Percentiles rank a stretch among this genome's conserved stretches.
phyloP scores from a whole-genome alignment of 2,888 invertebrate genomes.

The Drosophila gaucha region DNA sequence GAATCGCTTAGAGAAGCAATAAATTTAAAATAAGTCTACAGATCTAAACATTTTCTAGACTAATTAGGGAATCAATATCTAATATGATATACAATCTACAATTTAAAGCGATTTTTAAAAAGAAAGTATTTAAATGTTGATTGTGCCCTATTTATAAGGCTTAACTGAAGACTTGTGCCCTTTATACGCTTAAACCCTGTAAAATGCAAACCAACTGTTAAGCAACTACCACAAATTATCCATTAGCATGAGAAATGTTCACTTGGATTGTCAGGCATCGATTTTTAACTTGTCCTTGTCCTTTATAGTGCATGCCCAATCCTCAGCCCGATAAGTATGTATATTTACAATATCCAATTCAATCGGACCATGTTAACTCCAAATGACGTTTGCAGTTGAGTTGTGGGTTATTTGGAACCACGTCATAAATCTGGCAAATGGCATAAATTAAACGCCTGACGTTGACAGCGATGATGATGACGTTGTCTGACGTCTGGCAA shows the following conservation, averaged over 20 bases:
- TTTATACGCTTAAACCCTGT: background rate
- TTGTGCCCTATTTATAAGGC: background rate
- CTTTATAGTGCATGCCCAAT: background rate
- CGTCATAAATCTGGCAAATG: constrained; percentile 53
- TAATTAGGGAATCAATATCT: background rate
- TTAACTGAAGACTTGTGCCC: background rate
- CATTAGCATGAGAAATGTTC: constrained; percentile 41
- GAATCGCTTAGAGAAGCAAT: background rate
- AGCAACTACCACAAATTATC: constrained; percentile 29
- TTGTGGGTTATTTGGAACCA: constrained; percentile 13
- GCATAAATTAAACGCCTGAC: constrained; percentile 46
- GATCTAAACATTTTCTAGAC: too few species aligned
- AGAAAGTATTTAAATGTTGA: background rate
- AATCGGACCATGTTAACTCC: constrained; percentile 5
- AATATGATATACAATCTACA: too few species aligned
- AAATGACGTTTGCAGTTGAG: constrained; percentile 26
- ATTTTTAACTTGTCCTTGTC: constrained; percentile 26
- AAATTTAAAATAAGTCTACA: too few species aligned
- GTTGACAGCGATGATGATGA: constrained; percentile 40
- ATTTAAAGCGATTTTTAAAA: too few species aligned
- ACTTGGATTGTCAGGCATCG: constrained; percentile 38
- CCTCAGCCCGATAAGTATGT: background rate
- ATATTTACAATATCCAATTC: background rate
- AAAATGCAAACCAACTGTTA: background rate
- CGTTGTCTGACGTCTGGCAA: constrained; percentile 56